Conservation (phyloP, 2,797 vertebrate species). For the Sebastes itinus region DNA sequence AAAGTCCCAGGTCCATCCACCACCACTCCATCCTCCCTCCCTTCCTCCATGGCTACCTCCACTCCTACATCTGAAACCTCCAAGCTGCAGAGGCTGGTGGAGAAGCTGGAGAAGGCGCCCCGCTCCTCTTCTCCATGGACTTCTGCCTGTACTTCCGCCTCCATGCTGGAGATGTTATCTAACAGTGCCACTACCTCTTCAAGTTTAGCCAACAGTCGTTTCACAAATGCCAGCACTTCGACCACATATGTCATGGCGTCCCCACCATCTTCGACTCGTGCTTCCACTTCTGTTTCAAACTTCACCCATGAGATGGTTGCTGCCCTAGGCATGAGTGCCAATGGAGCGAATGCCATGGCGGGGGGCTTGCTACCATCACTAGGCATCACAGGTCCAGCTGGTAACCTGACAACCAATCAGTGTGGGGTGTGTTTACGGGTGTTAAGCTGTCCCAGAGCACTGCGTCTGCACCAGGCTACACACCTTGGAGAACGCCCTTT, state of each 20-base stretch:
- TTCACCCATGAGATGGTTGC: constrained; percentile 81
- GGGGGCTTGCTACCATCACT: constrained; percentile 70
- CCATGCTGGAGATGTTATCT: constrained; percentile 69
- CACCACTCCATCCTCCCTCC: constrained; percentile 66
- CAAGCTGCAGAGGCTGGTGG: constrained; percentile 90
- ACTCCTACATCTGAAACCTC: constrained; percentile 89
- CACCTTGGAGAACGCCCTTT: constrained; percentile 92
- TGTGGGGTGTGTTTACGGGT: constrained; percentile 91
- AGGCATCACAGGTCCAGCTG: constrained; percentile 61
- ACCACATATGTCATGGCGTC: constrained; percentile 78
- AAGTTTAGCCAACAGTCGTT: constrained; percentile 58
- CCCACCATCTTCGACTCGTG: constrained; percentile 69
- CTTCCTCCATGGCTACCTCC: constrained; percentile 70
- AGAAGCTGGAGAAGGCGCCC: constrained; percentile 89
- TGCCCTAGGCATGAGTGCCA: constrained; percentile 76
- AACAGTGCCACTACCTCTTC: constrained; percentile 55
- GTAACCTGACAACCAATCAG: constrained; percentile 84
- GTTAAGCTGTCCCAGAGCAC: constrained; percentile 89
- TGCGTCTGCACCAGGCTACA: constrained; percentile 91
- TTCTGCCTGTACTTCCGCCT: constrained; percentile 61
- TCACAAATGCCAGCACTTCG: constrained; percentile 77
- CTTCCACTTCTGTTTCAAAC: constrained; percentile 75
- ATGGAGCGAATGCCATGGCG: constrained; percentile 56
- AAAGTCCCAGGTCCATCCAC: constrained; percentile 69
- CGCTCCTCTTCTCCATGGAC: constrained; percentile 70